These are phyloP conservation scores for Eptesicus fuscus DNA, from an alignment of 2,113 vertebrate species.

Conservation along the genomic window DNA sequence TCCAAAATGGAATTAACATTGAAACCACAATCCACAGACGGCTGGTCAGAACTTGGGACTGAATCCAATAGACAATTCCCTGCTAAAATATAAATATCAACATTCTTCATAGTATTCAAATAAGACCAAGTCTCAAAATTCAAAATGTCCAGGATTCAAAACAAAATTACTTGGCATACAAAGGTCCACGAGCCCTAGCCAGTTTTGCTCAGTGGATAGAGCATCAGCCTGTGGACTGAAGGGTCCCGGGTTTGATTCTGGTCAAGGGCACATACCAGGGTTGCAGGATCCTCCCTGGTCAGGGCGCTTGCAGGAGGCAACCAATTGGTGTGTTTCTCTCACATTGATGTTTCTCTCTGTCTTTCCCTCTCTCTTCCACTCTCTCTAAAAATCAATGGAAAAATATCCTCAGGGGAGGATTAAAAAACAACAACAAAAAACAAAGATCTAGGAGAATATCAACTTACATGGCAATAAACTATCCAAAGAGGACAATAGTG, in stretches of 20 bases:
- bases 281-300: too few relatives aligned
- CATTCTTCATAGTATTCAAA: neutral
- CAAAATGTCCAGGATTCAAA: neutral
- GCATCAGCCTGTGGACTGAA: too few relatives aligned
- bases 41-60: neutral
- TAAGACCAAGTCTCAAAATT: neutral
- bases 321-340: too few relatives aligned
- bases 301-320: too few relatives aligned
- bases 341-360: too few relatives aligned
- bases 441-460: neutral
- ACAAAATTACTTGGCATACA: neutral
- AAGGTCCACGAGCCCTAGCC: neutral
- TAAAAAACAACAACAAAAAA: too few relatives aligned
- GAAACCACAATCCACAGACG: neutral
- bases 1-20: neutral
- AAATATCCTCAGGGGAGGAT: too few relatives aligned
- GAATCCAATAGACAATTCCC: neutral
- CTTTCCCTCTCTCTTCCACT: too few relatives aligned
- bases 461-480: neutral
- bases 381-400: too few relatives aligned
- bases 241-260: too few relatives aligned
- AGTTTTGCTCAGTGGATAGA: too few relatives aligned
- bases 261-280: too few relatives aligned
- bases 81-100: neutral
- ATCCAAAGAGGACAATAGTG: neutral